Percentiles rank a stretch among this genome's conserved stretches.
These are phyloP conservation scores for Erebia ligea DNA, from an alignment of 2,888 invertebrate genomes.

Conservation along the genomic window DNA sequence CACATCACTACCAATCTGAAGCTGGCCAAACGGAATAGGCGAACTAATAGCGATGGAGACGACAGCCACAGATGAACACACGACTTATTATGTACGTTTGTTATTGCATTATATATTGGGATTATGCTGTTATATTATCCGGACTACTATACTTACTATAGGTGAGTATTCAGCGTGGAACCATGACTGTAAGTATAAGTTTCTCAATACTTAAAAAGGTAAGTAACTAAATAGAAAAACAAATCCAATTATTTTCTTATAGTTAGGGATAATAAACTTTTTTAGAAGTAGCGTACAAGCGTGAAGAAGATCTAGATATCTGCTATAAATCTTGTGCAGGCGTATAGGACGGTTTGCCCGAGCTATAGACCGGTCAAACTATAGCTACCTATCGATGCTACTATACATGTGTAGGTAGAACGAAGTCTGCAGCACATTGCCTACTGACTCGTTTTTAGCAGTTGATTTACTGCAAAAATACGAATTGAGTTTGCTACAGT, in stretches of 20 bases:
- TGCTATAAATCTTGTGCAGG: background rate
- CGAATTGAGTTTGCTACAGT: background rate
- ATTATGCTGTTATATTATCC: background rate
- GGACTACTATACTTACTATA: no score
- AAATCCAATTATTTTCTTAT: no score
- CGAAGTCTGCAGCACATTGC: background rate
- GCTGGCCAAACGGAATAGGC: conserved; percentile 21
- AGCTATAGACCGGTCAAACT: background rate
- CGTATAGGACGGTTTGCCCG: background rate
- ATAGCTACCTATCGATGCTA: background rate
- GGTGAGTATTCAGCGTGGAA: no score
- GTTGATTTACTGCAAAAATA: background rate
- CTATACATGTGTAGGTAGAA: background rate
- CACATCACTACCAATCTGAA: conserved; percentile 12
- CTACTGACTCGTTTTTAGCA: background rate
- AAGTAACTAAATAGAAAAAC: no score
- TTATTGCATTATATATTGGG: background rate
- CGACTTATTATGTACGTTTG: background rate
- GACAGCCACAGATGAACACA: conserved; percentile 4
- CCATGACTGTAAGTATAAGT: no score
- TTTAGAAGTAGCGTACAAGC: no score
- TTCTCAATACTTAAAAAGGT: no score
- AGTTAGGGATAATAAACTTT: no score
- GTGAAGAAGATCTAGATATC: background rate
- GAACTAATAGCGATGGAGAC: conserved; percentile 18